phyloP scores from a whole-genome alignment of 2,888 invertebrate species.

The Nemotelus pantherinus region DNA sequence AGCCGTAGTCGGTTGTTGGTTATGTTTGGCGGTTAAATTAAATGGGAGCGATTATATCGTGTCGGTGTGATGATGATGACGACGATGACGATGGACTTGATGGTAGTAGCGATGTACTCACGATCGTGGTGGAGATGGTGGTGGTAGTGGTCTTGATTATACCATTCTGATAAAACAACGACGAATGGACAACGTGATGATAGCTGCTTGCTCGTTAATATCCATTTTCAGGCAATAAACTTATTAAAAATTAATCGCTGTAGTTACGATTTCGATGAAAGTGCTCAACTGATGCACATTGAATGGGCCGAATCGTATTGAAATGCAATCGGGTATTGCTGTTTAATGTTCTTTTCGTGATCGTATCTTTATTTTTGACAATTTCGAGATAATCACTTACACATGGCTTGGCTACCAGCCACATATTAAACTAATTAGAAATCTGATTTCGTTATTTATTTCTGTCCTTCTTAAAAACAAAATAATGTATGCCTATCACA shows the following conservation, averaged over 20 bases:
- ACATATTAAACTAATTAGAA: no score
- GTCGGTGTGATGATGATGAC: slow-evolving; percentile 27
- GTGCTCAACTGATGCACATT: no score
- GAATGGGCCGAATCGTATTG: no score
- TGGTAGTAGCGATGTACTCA: not conserved
- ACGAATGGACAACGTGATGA: not conserved
- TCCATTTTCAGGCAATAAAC: slow-evolving; percentile 13
- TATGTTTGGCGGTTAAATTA: slow-evolving; percentile 38
- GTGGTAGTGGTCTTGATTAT: slow-evolving; percentile 28
- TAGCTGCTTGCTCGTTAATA: not conserved
- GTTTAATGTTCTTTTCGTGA: no score
- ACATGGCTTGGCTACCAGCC: no score
- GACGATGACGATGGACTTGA: slow-evolving; percentile 1
- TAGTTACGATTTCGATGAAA: slow-evolving; percentile 17
- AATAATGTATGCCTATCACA: no score
- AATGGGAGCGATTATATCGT: slow-evolving; percentile 43
- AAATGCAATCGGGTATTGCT: no score
- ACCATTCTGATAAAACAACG: slow-evolving; percentile 23
- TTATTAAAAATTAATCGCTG: not conserved
- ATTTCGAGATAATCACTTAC: no score
- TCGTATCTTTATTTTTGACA: no score
- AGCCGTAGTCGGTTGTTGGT: slow-evolving; percentile 9
- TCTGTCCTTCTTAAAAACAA: no score
- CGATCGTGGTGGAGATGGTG: not conserved
- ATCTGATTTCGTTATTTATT: no score